Evolutionary conservation across 1,140 invertebrate genomes (phyloP).

Genomic region (Sminthurides bifidus): DNA sequence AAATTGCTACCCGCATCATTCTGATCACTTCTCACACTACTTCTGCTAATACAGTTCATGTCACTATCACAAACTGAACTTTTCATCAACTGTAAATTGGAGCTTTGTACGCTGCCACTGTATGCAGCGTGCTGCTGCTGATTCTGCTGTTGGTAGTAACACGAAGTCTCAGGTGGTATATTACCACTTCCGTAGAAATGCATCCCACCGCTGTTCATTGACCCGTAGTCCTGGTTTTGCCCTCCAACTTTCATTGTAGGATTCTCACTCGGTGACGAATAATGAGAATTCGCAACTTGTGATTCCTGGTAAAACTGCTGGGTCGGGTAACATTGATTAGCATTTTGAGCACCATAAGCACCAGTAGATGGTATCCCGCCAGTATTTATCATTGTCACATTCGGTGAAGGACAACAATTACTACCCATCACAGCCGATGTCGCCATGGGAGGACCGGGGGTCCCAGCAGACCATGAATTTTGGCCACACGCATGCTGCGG

Average conservation of each 20-base stretch:
- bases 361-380: too few species aligned
- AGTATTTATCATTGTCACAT: too few species aligned
- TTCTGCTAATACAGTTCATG: too few species aligned
- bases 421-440: too few species aligned
- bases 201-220: background rate
- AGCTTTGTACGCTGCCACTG: background rate
- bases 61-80: constrained; percentile 2
- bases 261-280: constrained; percentile 5
- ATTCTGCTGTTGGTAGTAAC: constrained; percentile 5
- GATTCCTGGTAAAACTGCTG: too few species aligned
- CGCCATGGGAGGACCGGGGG: too few species aligned
- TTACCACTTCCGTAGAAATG: constrained; percentile 2
- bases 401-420: too few species aligned
- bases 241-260: background rate
- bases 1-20: background rate
- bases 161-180: background rate
- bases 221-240: background rate
- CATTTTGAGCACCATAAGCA: too few species aligned
- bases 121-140: constrained; percentile 1
- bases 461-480: too few species aligned
- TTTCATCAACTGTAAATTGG: constrained; percentile 1
- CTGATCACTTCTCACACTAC: background rate
- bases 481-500: too few species aligned
- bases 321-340: too few species aligned
- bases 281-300: too few species aligned